These are phyloP conservation scores for Nephrocerus scutellatus DNA, from an alignment of 2,888 invertebrate genomes.

Conservation along the genomic window DNA sequence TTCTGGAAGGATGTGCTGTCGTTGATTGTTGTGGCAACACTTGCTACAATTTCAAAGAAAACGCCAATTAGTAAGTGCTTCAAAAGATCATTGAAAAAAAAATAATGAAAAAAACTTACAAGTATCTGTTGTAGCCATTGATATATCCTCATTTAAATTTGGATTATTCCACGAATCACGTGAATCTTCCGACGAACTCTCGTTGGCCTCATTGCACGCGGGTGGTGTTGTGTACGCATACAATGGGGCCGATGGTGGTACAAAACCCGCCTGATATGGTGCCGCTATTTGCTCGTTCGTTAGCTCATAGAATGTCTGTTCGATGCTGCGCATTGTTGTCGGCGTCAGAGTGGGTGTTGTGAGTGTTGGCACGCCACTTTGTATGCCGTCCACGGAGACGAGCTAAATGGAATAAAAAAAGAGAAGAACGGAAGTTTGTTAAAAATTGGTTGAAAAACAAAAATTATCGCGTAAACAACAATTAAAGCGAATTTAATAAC, in stretches of 20 bases:
- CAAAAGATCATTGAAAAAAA: background rate
- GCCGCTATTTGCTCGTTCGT: conserved; percentile 67
- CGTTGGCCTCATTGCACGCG: no score
- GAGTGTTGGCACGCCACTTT: conserved; percentile 83
- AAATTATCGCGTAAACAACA: no score
- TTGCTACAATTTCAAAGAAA: conserved; percentile 32
- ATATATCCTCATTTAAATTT: conserved; percentile 39
- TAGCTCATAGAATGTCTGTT: conserved; percentile 84
- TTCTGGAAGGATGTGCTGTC: conserved; percentile 44
- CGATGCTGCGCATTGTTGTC: conserved; percentile 84
- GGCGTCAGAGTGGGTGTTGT: conserved; percentile 93
- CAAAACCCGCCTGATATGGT: conserved; percentile 87
- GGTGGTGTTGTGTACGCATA: conserved; percentile 29
- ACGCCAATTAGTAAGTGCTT: background rate
- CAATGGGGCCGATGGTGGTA: conserved; percentile 66
- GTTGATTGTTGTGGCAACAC: conserved; percentile 39
- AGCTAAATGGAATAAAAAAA: conserved; percentile 55
- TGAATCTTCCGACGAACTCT: conserved; percentile 45
- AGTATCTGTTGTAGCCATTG: conserved; percentile 43
- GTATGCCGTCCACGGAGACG: conserved; percentile 75
- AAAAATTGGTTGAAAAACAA: background rate
- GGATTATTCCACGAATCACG: conserved; percentile 42
- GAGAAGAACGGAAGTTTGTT: background rate
- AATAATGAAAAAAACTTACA: conserved; percentile 33
- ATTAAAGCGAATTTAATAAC: no score